Percentiles rank a stretch among this genome's conserved stretches.
Conservation (phyloP, 64 coral and sea anemone genomes). For the Actinia equina region DNA sequence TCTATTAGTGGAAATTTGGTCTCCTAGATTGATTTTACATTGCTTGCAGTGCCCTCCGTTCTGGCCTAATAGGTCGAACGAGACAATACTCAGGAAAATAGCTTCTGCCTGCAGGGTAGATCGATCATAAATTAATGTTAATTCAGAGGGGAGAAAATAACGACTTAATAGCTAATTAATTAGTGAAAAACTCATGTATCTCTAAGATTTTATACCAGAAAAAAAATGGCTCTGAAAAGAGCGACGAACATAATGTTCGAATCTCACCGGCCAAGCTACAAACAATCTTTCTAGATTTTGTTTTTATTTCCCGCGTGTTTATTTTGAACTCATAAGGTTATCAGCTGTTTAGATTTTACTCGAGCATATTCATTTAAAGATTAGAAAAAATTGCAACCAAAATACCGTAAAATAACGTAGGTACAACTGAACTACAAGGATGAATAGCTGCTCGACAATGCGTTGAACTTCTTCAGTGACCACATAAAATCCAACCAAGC, state of each 20-base stretch:
- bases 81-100: too few relatives aligned
- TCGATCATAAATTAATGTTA: too few relatives aligned
- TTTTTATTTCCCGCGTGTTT: background rate
- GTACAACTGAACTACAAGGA: background rate
- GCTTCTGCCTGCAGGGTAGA: too few relatives aligned
- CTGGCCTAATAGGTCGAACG: too few relatives aligned
- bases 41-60: too few relatives aligned
- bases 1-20: too few relatives aligned
- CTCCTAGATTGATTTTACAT: too few relatives aligned
- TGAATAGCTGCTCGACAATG: background rate
- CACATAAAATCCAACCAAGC: background rate
- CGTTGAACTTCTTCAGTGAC: background rate
- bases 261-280: background rate
- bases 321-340: background rate
- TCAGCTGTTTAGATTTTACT: background rate
- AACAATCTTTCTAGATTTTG: background rate
- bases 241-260: background rate
- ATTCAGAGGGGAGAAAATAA: too few relatives aligned
- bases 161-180: too few relatives aligned
- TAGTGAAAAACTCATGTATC: too few relatives aligned
- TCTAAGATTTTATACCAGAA: background rate
- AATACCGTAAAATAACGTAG: background rate
- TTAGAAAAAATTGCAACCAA: background rate
- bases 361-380: background rate
- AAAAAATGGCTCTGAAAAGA: background rate